Base-by-base conservation (phyloP, 2,797 vertebrate genomes). In the Acropternis orthonyx region DNA sequence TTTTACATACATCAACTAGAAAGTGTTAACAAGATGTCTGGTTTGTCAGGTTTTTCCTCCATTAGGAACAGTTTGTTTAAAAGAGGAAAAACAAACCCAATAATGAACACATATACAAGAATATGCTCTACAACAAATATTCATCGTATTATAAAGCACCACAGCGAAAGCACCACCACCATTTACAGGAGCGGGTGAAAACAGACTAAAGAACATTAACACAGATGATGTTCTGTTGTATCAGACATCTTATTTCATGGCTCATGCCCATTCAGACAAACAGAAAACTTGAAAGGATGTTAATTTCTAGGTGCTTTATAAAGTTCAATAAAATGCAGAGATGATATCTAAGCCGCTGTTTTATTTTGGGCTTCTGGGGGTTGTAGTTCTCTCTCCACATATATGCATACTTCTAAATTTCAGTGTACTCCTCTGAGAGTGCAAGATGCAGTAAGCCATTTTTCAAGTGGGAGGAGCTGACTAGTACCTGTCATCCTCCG, bases 401-500 rank as follows among this genome's bases (percentile, higher is more conserved):
- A 59, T 19, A 62, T 32, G 63, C 63, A 69, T 37, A 78, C 10
- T 69, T 72, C 44, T 78, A 82, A 89, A 66, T 83, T 48, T 80
- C 72, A 39, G 61, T 62, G 73, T 74, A 80, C 75, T 96, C 82
- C 79, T 93, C 69, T 76, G 52, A 88, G 92, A 95, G 95, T 97
- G 87, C 72, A 92, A 88, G 95, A 91, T 92, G 93, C 90, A 95
- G 59, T 77, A 93, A 95, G 85, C 52, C 96, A 96, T 87, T 97
- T 91, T 89, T 96, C 85, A 92, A 80, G 93, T 96, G 96, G 97
- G 98, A 97, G 95, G 96, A 94, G 76, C 17, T 97, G 95, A 96
- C 97, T 97, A 98, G 98, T 99, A 99, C 99, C 99, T 99, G 99
- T 99, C 99, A 96, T 99, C 99, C 98, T 99, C 99, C 75, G 99